These are phyloP conservation scores for Carassius carassius DNA, from an alignment of 2,113 vertebrate species.

Conservation along the genomic window DNA sequence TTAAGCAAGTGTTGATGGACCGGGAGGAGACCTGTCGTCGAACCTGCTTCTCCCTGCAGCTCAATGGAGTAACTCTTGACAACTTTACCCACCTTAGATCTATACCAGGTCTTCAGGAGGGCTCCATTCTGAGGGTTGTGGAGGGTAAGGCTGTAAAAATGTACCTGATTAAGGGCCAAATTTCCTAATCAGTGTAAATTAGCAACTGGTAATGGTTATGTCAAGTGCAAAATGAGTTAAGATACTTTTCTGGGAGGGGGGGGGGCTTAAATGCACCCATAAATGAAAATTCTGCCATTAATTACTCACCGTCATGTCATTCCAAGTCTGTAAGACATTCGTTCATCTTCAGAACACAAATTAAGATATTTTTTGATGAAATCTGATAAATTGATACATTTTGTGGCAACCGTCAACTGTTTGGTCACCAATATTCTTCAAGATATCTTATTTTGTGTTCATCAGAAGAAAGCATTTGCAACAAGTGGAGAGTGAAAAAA, in stretches of 20 bases:
- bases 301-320: background rate
- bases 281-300: background rate
- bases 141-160: constrained; percentile 79
- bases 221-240: no score
- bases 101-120: constrained; percentile 85
- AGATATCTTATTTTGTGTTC: background rate
- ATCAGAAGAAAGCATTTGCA: background rate
- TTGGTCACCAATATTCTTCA: background rate
- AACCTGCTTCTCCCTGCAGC: constrained; percentile 93
- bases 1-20: constrained; percentile 95
- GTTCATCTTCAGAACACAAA: background rate
- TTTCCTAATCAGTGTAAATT: background rate
- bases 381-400: no score
- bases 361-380: background rate
- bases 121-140: constrained; percentile 84
- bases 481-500: background rate
- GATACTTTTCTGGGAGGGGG: no score
- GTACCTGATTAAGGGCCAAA: background rate
- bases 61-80: constrained; percentile 84
- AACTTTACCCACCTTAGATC: constrained; percentile 85
- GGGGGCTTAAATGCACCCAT: no score
- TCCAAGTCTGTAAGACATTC: background rate
- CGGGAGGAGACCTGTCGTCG: constrained; percentile 90
- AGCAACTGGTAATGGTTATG: background rate
- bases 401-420: background rate